A percentile compares a stretch with the other conserved stretches of the same genome.
Conservation (phyloP, 2,797 vertebrate genomes). For the Todus mexicanus region DNA sequence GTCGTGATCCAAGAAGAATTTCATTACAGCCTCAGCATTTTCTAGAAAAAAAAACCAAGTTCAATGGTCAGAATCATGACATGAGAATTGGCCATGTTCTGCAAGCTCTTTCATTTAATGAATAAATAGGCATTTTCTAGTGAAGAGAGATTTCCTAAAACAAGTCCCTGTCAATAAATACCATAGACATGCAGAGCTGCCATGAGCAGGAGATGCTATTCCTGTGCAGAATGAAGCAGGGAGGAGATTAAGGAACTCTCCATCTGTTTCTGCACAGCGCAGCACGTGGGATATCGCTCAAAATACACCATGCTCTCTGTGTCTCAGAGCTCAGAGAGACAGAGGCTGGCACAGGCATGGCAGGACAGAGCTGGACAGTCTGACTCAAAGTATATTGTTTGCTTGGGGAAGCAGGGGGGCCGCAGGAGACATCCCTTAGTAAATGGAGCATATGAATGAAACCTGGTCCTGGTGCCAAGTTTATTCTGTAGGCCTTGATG, state of each 20-base stretch:
- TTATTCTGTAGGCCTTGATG: constrained; percentile 23
- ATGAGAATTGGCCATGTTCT: not conserved
- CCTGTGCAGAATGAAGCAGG: not conserved
- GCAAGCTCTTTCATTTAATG: not conserved
- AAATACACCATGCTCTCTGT: not conserved
- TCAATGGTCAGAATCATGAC: not conserved
- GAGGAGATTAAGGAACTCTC: constrained; percentile 53
- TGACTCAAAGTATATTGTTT: not conserved
- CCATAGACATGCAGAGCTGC: constrained; percentile 13
- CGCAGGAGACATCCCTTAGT: not conserved
- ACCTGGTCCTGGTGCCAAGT: not conserved
- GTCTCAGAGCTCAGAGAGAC: not conserved
- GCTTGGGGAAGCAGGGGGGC: not conserved
- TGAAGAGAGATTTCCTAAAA: constrained; percentile 10
- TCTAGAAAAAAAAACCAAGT: not conserved
- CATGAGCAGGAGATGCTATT: constrained; percentile 14
- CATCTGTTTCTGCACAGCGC: constrained; percentile 26
- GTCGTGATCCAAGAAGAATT: not conserved
- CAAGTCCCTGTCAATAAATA: constrained; percentile 8
- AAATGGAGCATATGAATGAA: constrained; percentile 50
- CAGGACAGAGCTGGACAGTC: constrained; percentile 14
- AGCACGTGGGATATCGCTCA: not conserved
- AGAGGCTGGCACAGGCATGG: not conserved
- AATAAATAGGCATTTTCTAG: not conserved
- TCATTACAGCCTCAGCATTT: not conserved